Percentiles rank a stretch among this genome's conserved stretches.
Evolutionary conservation across 2,113 vertebrate species (phyloP).

Genomic region (Dolichallabes microphthalmus): DNA sequence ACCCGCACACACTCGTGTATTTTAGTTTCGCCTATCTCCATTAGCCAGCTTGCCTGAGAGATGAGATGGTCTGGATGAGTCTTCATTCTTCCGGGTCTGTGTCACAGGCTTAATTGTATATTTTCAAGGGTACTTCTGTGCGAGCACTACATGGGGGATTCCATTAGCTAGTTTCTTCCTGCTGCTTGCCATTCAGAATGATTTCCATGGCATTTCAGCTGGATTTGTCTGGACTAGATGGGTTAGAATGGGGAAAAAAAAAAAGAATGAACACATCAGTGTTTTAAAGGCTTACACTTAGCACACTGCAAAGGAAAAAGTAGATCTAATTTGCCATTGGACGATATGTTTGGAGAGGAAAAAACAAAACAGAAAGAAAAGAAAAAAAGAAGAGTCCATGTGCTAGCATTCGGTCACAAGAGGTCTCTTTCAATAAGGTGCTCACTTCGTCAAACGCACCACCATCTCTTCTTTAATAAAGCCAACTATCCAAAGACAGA

Average conservation of each 20-base stretch:
- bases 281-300: conserved; percentile 61
- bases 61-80: conserved; percentile 2
- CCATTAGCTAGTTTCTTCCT: conserved; percentile 61
- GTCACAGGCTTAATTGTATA: conserved; percentile 64
- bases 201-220: conserved; percentile 71
- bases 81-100: conserved; percentile 51
- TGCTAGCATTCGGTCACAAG: conserved; percentile 15
- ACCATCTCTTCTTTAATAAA: conserved; percentile 2
- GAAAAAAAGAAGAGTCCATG: background rate
- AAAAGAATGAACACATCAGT: conserved; percentile 62
- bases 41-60: conserved; percentile 17
- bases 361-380: no score
- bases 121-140: conserved; percentile 63
- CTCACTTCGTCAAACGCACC: background rate
- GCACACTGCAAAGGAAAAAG: conserved; percentile 63
- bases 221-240: conserved; percentile 62
- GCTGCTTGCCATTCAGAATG: conserved; percentile 62
- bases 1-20: conserved; percentile 5
- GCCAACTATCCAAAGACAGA: background rate
- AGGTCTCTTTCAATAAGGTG: background rate
- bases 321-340: conserved; percentile 33
- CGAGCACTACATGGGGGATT: conserved; percentile 64
- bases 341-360: background rate
- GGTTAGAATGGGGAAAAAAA: conserved; percentile 45
- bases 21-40: conserved; percentile 9